Evolutionary conservation across 2,113 vertebrate species (phyloP).

Genomic region (Labeo rohita): DNA sequence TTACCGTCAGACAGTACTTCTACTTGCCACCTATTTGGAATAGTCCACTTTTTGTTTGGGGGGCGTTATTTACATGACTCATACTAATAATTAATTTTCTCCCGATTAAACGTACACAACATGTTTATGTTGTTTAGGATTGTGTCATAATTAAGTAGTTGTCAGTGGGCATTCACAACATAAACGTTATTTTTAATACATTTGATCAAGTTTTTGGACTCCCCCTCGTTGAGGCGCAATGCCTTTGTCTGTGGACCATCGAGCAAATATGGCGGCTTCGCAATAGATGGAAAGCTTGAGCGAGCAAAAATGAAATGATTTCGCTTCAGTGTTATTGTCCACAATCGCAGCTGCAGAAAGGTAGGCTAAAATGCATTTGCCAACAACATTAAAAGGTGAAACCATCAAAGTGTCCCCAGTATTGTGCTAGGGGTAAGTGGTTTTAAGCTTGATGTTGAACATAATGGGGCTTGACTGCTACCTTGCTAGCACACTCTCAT

Average conservation of each 20-base stretch:
- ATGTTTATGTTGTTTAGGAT: not conserved
- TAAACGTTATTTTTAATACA: too few species aligned
- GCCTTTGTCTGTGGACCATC: conserved; percentile 77
- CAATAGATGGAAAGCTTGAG: conserved; percentile 84
- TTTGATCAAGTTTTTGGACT: not conserved
- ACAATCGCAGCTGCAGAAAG: conserved; percentile 67
- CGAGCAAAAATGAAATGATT: conserved; percentile 81
- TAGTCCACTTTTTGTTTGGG: conserved; percentile 66
- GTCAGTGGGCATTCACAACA: not conserved
- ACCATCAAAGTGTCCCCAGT: not conserved
- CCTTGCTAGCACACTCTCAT: conserved; percentile 75
- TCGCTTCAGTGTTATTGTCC: conserved; percentile 65
- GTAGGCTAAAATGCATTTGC: conserved; percentile 67
- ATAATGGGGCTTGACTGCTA: conserved; percentile 74
- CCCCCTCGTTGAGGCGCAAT: conserved; percentile 64
- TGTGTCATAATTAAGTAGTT: not conserved
- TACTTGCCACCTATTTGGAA: conserved; percentile 79
- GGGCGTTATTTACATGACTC: conserved; percentile 39
- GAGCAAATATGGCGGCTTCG: conserved; percentile 84
- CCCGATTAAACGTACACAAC: not conserved
- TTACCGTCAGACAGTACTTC: conserved; percentile 40
- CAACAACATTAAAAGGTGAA: conserved; percentile 38
- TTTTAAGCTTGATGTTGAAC: conserved; percentile 71
- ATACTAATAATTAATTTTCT: fast-evolving
- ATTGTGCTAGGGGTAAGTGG: not conserved